Evolutionary conservation across 2,113 vertebrate genomes (phyloP).

Genomic region (Gallinago media): DNA sequence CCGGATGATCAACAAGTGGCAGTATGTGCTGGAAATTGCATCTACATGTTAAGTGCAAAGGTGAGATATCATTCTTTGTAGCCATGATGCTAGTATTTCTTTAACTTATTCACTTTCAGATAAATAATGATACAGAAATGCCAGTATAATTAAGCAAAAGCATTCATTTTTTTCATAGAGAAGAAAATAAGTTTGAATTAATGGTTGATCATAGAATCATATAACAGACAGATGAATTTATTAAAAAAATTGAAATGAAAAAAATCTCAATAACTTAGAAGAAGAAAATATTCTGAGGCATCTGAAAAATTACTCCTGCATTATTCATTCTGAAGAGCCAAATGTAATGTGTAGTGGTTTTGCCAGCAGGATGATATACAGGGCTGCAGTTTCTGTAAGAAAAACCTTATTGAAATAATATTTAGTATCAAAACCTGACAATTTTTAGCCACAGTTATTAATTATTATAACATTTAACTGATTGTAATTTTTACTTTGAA

Average conservation of each 20-base stretch:
- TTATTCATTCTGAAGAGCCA: not conserved
- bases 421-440: not conserved
- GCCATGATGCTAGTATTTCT: not conserved
- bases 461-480: not conserved
- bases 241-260: not conserved
- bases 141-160: not conserved
- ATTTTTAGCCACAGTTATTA: not conserved
- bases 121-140: not conserved
- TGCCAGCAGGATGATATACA: not conserved
- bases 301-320: not conserved
- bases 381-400: not conserved
- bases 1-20: slow-evolving; percentile 77
- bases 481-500: not conserved
- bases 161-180: not conserved
- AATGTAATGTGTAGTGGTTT: not conserved
- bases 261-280: not conserved
- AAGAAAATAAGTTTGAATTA: not conserved
- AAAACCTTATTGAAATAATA: not conserved
- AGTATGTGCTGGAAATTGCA: slow-evolving; percentile 75
- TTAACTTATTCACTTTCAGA: not conserved
- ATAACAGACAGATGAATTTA: not conserved
- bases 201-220: not conserved
- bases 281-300: not conserved
- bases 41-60: slow-evolving; percentile 80
- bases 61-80: slow-evolving; percentile 62